Conservation (phyloP, 2,797 vertebrate genomes). For the Allochrocebus solatus region DNA sequence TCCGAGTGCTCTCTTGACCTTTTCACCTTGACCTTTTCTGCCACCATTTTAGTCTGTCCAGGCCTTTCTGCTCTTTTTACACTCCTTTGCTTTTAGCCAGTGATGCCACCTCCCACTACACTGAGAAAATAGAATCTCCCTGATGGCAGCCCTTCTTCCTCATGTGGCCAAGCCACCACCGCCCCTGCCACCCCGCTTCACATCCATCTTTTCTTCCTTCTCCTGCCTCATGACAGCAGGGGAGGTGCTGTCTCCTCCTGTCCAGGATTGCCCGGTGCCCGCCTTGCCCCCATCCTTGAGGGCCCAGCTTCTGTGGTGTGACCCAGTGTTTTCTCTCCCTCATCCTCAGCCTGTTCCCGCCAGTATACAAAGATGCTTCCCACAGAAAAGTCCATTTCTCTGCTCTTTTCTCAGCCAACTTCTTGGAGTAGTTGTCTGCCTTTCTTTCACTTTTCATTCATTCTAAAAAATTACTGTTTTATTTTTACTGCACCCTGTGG, state of each 20-base stretch:
- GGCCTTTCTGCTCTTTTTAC: background rate
- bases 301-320: background rate
- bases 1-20: background rate
- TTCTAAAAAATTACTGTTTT: background rate
- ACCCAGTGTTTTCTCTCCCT: background rate
- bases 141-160: background rate
- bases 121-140: background rate
- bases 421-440: background rate
- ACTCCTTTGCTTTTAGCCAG: background rate
- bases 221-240: background rate
- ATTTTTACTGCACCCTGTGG: background rate
- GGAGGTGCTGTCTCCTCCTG: background rate
- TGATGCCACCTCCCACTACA: background rate
- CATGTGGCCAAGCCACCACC: background rate
- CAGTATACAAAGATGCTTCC: background rate
- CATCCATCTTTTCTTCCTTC: background rate
- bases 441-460: constrained; percentile 14
- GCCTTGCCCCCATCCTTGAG: background rate
- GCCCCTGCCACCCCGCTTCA: background rate
- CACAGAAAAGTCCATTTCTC: background rate
- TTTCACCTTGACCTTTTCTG: background rate
- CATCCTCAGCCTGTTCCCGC: background rate
- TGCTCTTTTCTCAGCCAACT: background rate
- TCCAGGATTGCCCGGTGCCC: background rate
- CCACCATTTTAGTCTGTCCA: background rate